Conservation (phyloP, 2,113 vertebrate genomes). For the Solea solea region DNA sequence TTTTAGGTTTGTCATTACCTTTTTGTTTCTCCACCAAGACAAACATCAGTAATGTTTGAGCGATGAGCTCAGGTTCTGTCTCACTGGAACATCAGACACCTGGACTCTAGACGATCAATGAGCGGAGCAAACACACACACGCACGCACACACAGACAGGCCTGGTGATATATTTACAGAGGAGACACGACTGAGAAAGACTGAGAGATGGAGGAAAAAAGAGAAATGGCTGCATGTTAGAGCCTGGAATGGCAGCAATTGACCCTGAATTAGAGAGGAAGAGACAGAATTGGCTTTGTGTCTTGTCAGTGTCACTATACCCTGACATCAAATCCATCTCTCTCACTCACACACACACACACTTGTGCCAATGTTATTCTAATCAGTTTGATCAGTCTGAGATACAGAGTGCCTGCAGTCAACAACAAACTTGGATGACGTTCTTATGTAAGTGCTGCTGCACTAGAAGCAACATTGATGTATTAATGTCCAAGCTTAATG, state of each 20-base stretch:
- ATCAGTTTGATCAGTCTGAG: not conserved
- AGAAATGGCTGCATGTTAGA: conserved; percentile 45
- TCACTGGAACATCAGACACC: conserved; percentile 49
- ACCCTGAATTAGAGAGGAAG: conserved; percentile 36
- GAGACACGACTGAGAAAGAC: conserved; percentile 11
- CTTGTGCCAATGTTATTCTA: not conserved
- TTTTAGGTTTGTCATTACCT: conserved; percentile 35
- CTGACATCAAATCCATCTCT: conserved; percentile 26
- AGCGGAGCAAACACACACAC: conserved; percentile 46
- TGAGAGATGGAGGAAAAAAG: conserved; percentile 19
- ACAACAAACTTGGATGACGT: not conserved
- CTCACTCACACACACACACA: conserved; percentile 15
- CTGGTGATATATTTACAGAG: conserved; percentile 68
- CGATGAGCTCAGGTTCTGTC: conserved; percentile 48
- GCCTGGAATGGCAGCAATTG: conserved; percentile 40
- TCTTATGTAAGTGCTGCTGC: not conserved
- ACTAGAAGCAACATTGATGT: not conserved
- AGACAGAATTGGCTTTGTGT: conserved; percentile 26
- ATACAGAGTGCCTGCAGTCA: conserved; percentile 3
- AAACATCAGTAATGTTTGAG: conserved; percentile 49
- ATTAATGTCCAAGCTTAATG: not conserved
- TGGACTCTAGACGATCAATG: conserved; percentile 78
- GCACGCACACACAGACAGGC: conserved; percentile 51
- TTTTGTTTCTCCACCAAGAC: conserved; percentile 14
- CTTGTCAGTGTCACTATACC: conserved; percentile 25